Percentiles rank a stretch among this genome's conserved stretches.
Evolutionary conservation across 1,140 invertebrate species (phyloP).

Genomic region (Berghia stephanieae): DNA sequence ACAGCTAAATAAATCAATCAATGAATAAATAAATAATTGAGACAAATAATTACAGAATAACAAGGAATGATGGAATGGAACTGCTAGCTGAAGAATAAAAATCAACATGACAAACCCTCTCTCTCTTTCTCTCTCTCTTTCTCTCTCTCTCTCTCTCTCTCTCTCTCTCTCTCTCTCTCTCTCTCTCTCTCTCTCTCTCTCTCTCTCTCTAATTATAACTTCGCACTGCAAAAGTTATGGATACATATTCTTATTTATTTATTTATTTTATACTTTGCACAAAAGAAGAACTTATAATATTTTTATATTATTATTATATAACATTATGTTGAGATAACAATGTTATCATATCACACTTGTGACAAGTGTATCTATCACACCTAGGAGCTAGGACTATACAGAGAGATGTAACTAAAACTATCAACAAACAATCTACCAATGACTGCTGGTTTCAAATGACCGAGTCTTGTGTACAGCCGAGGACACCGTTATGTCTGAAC

Average conservation of each 20-base stretch:
- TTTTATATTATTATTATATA: background rate
- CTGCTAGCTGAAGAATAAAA: too few species aligned
- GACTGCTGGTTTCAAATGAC: conserved; percentile 39
- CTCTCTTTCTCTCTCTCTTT: too few species aligned
- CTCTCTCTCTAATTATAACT: background rate
- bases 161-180: background rate
- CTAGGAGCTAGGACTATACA: background rate
- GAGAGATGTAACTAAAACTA: background rate
- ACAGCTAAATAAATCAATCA: too few species aligned
- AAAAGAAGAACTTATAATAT: background rate
- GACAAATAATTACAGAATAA: too few species aligned
- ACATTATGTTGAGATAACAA: background rate
- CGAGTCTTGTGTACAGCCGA: conserved; percentile 55
- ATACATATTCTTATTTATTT: background rate
- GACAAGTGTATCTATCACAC: background rate
- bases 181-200: background rate
- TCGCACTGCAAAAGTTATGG: background rate
- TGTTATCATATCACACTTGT: background rate
- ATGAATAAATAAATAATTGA: too few species aligned
- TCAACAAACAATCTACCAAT: conserved; percentile 8
- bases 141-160: background rate
- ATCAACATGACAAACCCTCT: too few species aligned
- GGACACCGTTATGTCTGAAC: conserved; percentile 58
- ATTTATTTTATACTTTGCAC: background rate
- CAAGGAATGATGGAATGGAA: too few species aligned